Conservation (phyloP, 2,888 invertebrate genomes). For the Homarus gammarus region DNA sequence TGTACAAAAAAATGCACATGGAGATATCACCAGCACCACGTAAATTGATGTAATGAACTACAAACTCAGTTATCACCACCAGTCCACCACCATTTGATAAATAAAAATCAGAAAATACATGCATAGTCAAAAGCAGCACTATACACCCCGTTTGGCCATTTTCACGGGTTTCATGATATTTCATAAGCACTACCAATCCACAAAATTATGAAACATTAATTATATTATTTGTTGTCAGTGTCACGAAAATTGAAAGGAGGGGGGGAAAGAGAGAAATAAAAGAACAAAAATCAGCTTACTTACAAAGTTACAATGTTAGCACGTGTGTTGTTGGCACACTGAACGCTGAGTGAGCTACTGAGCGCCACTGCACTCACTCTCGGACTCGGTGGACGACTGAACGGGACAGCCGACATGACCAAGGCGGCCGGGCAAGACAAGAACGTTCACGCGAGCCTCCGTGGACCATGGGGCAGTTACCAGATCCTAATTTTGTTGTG, state of each 20-base stretch:
- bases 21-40: too few relatives aligned
- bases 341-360: background rate
- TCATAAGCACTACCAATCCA: slow-evolving; percentile 5
- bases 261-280: background rate
- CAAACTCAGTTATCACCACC: slow-evolving; percentile 33
- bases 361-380: background rate
- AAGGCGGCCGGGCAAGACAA: too few relatives aligned
- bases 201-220: slow-evolving; percentile 20
- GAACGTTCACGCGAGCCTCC: background rate
- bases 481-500: background rate
- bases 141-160: slow-evolving; percentile 8
- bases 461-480: background rate
- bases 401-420: background rate
- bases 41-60: slow-evolving; percentile 23
- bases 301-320: background rate
- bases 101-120: slow-evolving; percentile 24
- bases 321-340: background rate
- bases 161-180: slow-evolving; percentile 6
- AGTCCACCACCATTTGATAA: slow-evolving; percentile 24
- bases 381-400: background rate
- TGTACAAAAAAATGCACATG: too few relatives aligned
- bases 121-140: slow-evolving; percentile 21
- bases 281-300: background rate
- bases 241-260: background rate
- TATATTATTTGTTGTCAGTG: slow-evolving; percentile 15